phyloP scores from a whole-genome alignment of 2,113 vertebrate genomes.

The Panthera uncia region DNA sequence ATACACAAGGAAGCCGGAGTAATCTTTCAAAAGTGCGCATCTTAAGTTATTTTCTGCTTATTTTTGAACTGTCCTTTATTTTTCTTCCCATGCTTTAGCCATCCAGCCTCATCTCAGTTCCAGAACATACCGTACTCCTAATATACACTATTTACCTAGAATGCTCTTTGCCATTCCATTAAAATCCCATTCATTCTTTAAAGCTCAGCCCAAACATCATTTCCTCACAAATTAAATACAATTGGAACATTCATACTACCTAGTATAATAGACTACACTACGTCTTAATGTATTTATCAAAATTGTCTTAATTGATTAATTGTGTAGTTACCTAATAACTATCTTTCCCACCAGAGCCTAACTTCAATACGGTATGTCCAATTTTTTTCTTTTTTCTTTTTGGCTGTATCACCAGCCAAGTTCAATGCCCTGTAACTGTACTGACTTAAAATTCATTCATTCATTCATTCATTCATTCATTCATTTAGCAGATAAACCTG shows the following conservation, averaged over 20 bases:
- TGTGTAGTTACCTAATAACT: neutral
- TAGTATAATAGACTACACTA: neutral
- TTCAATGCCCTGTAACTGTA: neutral
- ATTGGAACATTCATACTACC: neutral
- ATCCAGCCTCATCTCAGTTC: neutral
- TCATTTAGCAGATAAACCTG: conserved; percentile 18
- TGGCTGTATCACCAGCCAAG: neutral
- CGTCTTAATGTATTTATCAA: conserved; percentile 12
- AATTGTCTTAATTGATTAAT: neutral
- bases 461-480: neutral
- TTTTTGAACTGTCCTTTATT: neutral
- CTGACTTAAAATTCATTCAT: neutral
- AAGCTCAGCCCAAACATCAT: neutral
- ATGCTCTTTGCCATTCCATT: neutral
- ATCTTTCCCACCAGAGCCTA: neutral
- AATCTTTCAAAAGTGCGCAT: neutral
- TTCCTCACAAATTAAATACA: conserved; percentile 2
- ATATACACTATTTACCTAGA: neutral
- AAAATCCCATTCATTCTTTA: neutral
- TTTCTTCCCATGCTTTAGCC: neutral
- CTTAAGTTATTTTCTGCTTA: neutral
- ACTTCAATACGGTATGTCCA: neutral
- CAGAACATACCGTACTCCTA: neutral
- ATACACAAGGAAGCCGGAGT: neutral
- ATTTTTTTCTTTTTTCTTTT: neutral